A percentile compares a stretch with the other conserved stretches of the same genome.
These are phyloP conservation scores for Tichodroma muraria DNA, from an alignment of 2,113 vertebrate species.

Conservation along the genomic window DNA sequence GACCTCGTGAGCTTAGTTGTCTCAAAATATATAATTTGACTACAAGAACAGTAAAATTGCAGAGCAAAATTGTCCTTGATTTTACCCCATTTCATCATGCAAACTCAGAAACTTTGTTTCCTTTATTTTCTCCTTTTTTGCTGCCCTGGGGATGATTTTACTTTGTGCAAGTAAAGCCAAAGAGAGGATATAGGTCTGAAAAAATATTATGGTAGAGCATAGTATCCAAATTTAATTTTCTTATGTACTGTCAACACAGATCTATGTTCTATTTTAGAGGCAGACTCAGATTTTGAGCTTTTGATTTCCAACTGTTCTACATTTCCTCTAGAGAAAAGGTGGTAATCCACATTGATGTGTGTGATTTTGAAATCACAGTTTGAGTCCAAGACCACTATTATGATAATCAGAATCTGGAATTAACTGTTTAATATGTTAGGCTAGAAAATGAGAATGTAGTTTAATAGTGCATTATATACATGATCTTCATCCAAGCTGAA, in stretches of 20 bases:
- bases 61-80: not conserved
- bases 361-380: not conserved
- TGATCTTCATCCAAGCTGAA: not conserved
- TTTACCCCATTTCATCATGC: not conserved
- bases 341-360: not conserved
- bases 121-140: not conserved
- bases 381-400: not conserved
- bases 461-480: not conserved
- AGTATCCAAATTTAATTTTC: not conserved
- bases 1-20: not conserved
- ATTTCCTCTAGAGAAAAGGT: not conserved
- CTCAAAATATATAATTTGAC: not conserved
- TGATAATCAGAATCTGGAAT: not conserved
- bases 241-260: not conserved
- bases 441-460: not conserved
- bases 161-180: not conserved
- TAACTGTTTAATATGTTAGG: not conserved
- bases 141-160: not conserved
- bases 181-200: not conserved
- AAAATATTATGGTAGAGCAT: not conserved
- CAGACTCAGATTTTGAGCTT: not conserved
- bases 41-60: not conserved
- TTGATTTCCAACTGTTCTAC: not conserved
- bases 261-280: not conserved
- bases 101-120: not conserved